phyloP scores from a whole-genome alignment of 92 coral and sea anemone species.

The Plumapathes pennacea region DNA sequence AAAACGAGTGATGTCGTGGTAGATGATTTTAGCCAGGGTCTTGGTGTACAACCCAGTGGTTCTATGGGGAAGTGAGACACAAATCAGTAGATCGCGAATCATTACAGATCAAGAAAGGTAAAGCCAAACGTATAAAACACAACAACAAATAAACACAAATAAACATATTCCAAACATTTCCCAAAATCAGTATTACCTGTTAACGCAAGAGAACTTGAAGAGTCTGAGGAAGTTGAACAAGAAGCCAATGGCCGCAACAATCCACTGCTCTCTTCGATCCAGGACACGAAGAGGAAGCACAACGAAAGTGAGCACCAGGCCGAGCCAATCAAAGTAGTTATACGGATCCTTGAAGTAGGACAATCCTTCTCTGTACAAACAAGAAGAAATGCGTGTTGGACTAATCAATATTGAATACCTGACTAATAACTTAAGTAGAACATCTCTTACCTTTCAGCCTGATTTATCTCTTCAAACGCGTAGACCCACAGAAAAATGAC shows the following conservation, averaged over 20 bases:
- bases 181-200: no score
- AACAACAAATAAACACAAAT: no score
- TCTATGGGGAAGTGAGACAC: constrained; percentile 37
- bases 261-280: constrained; percentile 68
- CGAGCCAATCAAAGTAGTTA: constrained; percentile 89
- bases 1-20: constrained; percentile 79
- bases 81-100: no score
- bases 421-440: not conserved
- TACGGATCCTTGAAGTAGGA: constrained; percentile 69
- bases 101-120: no score
- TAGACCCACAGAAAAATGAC: constrained; percentile 68
- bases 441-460: constrained; percentile 69
- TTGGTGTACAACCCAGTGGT: constrained; percentile 89
- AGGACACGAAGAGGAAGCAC: constrained; percentile 80
- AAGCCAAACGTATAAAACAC: no score
- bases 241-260: constrained; percentile 74
- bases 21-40: constrained; percentile 87
- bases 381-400: not conserved
- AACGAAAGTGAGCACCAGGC: constrained; percentile 64
- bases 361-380: constrained; percentile 55
- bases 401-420: no score
- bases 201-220: constrained; percentile 85
- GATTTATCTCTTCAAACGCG: constrained; percentile 63
- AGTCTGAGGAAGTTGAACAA: constrained; percentile 82
- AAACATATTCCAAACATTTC: no score